phyloP scores from a whole-genome alignment of 2,113 vertebrate genomes.

The Larimichthys crocea region DNA sequence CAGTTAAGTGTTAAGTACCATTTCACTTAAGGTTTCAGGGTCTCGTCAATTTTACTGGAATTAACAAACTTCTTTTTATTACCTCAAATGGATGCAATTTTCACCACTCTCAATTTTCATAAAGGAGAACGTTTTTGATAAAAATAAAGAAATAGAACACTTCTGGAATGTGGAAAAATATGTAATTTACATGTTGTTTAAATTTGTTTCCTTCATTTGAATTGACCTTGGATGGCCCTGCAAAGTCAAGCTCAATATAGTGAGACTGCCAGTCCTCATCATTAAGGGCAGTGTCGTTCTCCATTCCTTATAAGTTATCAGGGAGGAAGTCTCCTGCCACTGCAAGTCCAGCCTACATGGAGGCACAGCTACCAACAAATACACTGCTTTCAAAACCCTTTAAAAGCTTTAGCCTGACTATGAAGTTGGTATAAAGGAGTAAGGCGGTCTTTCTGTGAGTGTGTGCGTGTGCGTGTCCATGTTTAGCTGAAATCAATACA shows the following conservation, averaged over 20 bases:
- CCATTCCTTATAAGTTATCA: constrained; percentile 58
- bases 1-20: not conserved
- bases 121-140: not conserved
- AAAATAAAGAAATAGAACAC: too few species aligned
- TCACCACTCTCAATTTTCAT: not conserved
- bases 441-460: constrained; percentile 44
- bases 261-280: constrained; percentile 23
- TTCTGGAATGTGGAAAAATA: not conserved
- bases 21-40: not conserved
- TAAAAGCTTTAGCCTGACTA: constrained; percentile 56
- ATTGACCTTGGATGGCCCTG: not conserved
- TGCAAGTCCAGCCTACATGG: constrained; percentile 47
- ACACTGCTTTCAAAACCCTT: constrained; percentile 49
- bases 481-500: constrained; percentile 78
- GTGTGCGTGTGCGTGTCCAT: constrained; percentile 55
- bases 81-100: not conserved
- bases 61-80: not conserved
- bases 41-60: not conserved
- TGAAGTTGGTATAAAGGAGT: constrained; percentile 34
- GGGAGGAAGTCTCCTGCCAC: constrained; percentile 61
- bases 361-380: constrained; percentile 50
- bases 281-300: not conserved
- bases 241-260: constrained; percentile 47
- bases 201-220: not conserved
- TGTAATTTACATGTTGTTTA: not conserved